Conservation (phyloP, 2,113 vertebrate genomes). For the Fregetta grallaria region DNA sequence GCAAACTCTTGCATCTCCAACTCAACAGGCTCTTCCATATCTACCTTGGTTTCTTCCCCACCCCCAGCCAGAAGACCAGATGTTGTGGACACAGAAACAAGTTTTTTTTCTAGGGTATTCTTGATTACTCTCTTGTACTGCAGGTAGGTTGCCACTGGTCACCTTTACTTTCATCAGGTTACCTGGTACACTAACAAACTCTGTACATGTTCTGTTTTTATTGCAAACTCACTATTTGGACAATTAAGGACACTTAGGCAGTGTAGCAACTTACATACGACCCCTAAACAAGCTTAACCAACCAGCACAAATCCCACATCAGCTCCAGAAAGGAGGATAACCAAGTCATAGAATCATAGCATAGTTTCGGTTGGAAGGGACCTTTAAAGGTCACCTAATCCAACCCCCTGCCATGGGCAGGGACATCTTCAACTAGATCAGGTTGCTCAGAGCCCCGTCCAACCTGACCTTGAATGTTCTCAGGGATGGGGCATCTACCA, state of each 20-base stretch:
- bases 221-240: rapidly evolving
- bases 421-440: too few relatives aligned
- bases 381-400: too few relatives aligned
- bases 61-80: background rate
- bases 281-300: background rate
- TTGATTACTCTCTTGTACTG: background rate
- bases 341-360: background rate
- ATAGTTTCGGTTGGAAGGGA: too few relatives aligned
- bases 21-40: background rate
- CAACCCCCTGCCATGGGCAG: too few relatives aligned
- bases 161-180: background rate
- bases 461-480: too few relatives aligned
- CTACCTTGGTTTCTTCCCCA: background rate
- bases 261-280: background rate
- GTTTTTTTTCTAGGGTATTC: background rate
- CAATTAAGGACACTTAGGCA: background rate
- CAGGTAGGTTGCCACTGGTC: background rate
- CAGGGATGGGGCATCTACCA: too few relatives aligned
- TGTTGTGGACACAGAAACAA: background rate
- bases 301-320: background rate
- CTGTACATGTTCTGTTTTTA: background rate
- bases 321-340: background rate
- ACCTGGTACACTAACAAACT: background rate
- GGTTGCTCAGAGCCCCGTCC: too few relatives aligned
- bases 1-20: background rate